These are phyloP conservation scores for Laupala kohalensis DNA, from an alignment of 1,140 invertebrate genomes.

Conservation along the genomic window DNA sequence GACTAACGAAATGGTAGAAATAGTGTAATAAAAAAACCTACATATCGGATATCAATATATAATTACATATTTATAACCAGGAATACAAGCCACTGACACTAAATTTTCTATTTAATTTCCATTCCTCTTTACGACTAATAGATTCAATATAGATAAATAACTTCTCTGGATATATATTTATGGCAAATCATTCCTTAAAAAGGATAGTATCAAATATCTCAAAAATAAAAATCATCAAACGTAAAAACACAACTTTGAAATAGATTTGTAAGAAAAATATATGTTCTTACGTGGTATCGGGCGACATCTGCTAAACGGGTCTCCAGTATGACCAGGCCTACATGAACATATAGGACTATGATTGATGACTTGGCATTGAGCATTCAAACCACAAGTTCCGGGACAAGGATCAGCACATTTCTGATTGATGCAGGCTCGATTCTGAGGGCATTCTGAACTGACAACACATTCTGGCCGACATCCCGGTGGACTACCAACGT, in stretches of 20 bases:
- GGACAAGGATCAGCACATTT: conserved; percentile 53
- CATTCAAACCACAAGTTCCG: conserved; percentile 30
- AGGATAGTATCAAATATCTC: conserved; percentile 38
- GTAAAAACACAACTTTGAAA: too few species aligned
- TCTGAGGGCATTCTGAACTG: conserved; percentile 25
- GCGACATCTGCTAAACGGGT: conserved; percentile 22
- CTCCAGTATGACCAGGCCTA: conserved; percentile 18
- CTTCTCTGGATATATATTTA: too few species aligned
- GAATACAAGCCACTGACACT: too few species aligned
- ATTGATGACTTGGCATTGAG: conserved; percentile 24
- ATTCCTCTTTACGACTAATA: too few species aligned
- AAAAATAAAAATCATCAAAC: conserved; percentile 36
- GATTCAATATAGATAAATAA: too few species aligned
- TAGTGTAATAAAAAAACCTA: too few species aligned
- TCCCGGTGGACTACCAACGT: conserved; percentile 21
- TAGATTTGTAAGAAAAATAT: not conserved
- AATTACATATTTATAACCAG: too few species aligned
- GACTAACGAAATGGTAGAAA: too few species aligned
- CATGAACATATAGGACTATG: conserved; percentile 22
- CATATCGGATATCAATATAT: too few species aligned
- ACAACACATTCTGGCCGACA: conserved; percentile 26
- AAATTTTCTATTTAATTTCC: too few species aligned
- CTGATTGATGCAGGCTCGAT: conserved; percentile 40
- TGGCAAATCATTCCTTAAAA: too few species aligned
- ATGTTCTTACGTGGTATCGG: conserved; percentile 21